These are phyloP conservation scores for Drosophila mayaguana DNA, from an alignment of 2,888 invertebrate species.

Conservation along the genomic window DNA sequence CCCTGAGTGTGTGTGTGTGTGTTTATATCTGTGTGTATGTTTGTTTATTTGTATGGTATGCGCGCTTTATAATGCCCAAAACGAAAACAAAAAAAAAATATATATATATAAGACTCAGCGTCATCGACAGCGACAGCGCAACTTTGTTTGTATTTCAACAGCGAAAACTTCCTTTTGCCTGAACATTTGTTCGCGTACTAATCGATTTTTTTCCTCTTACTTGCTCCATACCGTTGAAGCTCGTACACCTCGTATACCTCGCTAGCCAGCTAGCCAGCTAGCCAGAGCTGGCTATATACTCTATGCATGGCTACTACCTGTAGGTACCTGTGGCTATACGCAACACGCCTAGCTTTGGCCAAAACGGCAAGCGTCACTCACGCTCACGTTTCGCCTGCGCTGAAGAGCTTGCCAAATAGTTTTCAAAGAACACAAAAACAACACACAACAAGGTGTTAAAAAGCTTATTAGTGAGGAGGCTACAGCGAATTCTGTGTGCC, in stretches of 20 bases:
- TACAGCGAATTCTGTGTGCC: constrained; percentile 7
- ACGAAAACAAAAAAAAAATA: constrained; percentile 31
- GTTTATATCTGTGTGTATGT: constrained; percentile 24
- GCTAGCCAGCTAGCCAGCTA: constrained; percentile 3
- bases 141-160: constrained; percentile 57
- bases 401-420: constrained; percentile 62
- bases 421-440: constrained; percentile 21
- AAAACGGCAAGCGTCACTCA: constrained; percentile 35
- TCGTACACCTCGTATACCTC: constrained; percentile 9
- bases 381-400: constrained; percentile 48
- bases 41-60: constrained; percentile 33
- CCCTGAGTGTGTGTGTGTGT: constrained; percentile 6
- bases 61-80: constrained; percentile 51
- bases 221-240: constrained; percentile 16
- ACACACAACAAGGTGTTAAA: constrained; percentile 27
- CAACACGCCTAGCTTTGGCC: constrained; percentile 19
- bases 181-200: constrained; percentile 61
- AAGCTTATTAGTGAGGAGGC: constrained; percentile 8
- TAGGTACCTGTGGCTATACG: constrained; percentile 34
- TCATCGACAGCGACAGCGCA: constrained; percentile 39
- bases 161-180: constrained; percentile 57
- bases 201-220: constrained; percentile 65
- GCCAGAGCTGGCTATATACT: constrained; percentile 33
- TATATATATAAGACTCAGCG: constrained; percentile 43
- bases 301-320: not conserved